Conservation (phyloP, 2,797 vertebrate species). For the Argentina silus region DNA sequence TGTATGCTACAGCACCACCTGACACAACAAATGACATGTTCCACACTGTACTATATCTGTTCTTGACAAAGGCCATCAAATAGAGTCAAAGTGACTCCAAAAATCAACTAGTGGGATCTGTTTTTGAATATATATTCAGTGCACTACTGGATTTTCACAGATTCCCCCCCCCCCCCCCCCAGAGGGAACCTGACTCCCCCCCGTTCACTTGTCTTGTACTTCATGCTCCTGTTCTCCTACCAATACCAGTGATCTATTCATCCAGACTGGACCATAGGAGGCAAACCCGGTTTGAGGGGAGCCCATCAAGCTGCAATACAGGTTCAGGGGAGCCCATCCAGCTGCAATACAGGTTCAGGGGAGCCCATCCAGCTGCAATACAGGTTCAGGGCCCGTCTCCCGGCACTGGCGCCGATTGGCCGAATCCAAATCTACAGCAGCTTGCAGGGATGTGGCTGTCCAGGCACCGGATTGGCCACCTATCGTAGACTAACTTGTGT, state of each 20-base stretch:
- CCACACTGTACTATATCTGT: no score
- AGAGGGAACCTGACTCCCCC: no score
- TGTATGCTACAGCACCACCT: no score
- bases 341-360: background rate
- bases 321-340: conserved; percentile 15
- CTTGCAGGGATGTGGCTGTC: conserved; percentile 12
- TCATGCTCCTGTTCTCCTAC: background rate
- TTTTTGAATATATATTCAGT: no score
- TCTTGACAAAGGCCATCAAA: no score
- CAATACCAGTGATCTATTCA: background rate
- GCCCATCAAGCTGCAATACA: conserved; percentile 14
- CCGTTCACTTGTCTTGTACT: background rate
- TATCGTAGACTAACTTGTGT: conserved; percentile 9
- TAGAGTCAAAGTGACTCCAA: no score
- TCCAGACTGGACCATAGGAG: conserved; percentile 11
- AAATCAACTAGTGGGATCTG: no score
- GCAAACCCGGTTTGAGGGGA: conserved; percentile 15
- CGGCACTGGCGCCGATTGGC: background rate
- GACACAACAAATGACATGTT: no score
- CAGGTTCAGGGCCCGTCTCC: background rate
- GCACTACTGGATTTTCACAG: no score
- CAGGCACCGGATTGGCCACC: conserved; percentile 14
- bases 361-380: conserved; percentile 9
- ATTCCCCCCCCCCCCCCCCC: background rate
- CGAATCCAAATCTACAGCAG: conserved; percentile 18